Evolutionary conservation across 1,140 invertebrate species (phyloP).

Genomic region (Cephus cinctus): DNA sequence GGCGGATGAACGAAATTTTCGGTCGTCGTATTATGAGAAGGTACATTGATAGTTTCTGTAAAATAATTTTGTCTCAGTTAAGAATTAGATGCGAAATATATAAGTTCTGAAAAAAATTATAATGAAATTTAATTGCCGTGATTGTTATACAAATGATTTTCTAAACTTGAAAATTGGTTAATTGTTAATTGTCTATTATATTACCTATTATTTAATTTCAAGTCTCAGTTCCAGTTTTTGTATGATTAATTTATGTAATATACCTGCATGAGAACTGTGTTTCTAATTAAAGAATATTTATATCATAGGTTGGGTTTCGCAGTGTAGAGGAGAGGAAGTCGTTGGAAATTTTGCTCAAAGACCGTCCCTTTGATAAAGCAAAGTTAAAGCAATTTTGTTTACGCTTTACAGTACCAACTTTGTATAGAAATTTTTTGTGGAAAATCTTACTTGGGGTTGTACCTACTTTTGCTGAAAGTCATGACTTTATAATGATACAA

Average conservation of each 20-base stretch:
- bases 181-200: background rate
- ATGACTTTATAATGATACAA: conserved; percentile 72
- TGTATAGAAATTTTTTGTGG: conserved; percentile 82
- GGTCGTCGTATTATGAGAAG: conserved; percentile 87
- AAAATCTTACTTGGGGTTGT: conserved; percentile 77
- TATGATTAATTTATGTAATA: conserved; percentile 8
- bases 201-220: conserved; percentile 4
- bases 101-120: background rate
- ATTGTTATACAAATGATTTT: background rate
- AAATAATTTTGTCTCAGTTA: background rate
- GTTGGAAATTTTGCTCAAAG: conserved; percentile 86
- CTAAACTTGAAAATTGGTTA: background rate
- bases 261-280: background rate
- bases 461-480: conserved; percentile 71
- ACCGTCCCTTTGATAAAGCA: conserved; percentile 76
- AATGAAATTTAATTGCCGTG: no score
- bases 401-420: conserved; percentile 76
- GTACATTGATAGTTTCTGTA: conserved; percentile 36
- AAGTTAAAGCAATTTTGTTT: conserved; percentile 85
- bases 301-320: conserved; percentile 72
- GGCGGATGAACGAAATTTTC: conserved; percentile 81
- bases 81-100: background rate
- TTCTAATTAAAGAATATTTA: background rate
- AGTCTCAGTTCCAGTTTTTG: conserved; percentile 1
- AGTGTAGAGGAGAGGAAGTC: conserved; percentile 92